Conservation (phyloP, 2,888 invertebrate genomes). For the Hydropsyche betteni region DNA sequence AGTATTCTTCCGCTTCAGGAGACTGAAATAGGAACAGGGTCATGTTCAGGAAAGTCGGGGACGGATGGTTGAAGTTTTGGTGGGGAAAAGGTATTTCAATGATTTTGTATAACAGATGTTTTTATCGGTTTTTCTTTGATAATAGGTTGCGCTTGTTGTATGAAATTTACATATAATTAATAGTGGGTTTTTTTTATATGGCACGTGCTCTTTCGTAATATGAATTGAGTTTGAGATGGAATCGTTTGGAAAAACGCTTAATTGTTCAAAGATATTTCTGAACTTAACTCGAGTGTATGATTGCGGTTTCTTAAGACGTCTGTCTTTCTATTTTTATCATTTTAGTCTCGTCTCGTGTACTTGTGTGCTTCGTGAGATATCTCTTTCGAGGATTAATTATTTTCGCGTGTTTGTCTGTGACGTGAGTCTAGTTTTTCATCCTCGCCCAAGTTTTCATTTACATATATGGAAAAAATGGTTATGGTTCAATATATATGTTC, state of each 20-base stretch:
- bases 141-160: not conserved
- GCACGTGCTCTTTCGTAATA: too few species aligned
- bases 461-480: too few species aligned
- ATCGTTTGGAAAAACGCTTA: not conserved
- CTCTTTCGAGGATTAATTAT: too few species aligned
- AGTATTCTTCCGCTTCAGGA: too few species aligned
- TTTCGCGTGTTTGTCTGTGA: too few species aligned
- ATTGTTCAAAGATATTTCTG: conserved; percentile 2
- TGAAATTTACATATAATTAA: not conserved
- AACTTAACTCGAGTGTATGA: not conserved
- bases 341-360: not conserved
- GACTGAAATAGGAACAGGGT: not conserved
- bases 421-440: too few species aligned
- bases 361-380: not conserved
- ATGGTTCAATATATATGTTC: too few species aligned
- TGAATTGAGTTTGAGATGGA: too few species aligned
- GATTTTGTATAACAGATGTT: not conserved
- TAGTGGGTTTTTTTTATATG: conserved; percentile 1
- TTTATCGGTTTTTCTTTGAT: not conserved
- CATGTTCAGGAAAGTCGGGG: conserved; percentile 44
- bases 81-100: conserved; percentile 47
- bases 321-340: conserved; percentile 9
- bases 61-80: conserved; percentile 48
- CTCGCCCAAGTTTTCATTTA: too few species aligned
- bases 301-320: not conserved